Base-by-base conservation (phyloP, 2,113 vertebrate genomes). In the Labeo rohita region DNA sequence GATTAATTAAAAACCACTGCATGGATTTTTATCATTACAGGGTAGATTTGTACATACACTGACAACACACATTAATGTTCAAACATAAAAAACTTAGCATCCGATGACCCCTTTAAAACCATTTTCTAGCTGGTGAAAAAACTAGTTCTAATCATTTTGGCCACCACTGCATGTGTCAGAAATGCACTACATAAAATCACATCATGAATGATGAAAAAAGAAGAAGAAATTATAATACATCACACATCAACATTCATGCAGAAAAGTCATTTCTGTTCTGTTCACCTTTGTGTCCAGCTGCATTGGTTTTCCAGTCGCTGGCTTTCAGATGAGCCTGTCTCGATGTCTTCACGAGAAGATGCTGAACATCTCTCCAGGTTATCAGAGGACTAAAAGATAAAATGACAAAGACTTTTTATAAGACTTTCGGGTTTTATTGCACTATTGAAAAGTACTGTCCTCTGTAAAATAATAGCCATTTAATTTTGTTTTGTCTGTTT, bases 341-440 rank as follows among this genome's bases (percentile, higher is more conserved):
- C 0, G 96, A 98, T 0, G 97, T 99, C 92, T 95, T 97, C 66
- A 98, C 97, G 47, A 99, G 90, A 66, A 99, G 92, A 86, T 99
- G 97, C 75, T 99, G 97, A 7, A 99, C 96, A 0, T 99, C 97
- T 63, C 97, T 95, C 97, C 97, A 99, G 68, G 96, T 97, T 68
- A 99, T 91, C 86, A 96, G 90, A 80, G 93, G 94, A 90, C 97
- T 99, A 92, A 84, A 93, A 92, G 0, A 84, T 90, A 72, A 92
- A 75, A 43, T 61, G 12, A 47, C 1, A 23, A 68, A 23, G 2
- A 23, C 49, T 6, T 43, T 63, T 47, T 49, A 34, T 39, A 56
- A 72, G 10, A 0, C 6, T 28, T 34, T 50, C 6, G 12, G 54
- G 16, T 54, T 39, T 0, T n/a, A 23, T 12, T 61, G 21, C 52